A percentile compares a stretch with the other conserved stretches of the same genome.
These are phyloP conservation scores for Stegophylla sp. DNA, from an alignment of 2,888 invertebrate species.

Conservation along the genomic window DNA sequence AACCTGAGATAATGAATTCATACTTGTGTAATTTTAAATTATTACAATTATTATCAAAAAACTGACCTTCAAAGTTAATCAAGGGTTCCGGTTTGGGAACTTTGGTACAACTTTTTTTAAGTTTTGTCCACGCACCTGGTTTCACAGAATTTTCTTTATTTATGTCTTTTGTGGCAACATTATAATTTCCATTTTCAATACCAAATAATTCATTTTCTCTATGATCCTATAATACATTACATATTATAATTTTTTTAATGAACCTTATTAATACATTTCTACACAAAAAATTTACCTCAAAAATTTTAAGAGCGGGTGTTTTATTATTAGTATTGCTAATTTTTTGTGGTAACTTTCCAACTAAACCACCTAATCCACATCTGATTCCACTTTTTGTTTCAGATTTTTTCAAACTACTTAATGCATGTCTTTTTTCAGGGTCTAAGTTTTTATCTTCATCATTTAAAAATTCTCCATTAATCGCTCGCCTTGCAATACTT, in stretches of 20 bases:
- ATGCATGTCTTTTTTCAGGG: constrained; percentile 69
- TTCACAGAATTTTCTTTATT: constrained; percentile 76
- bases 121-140: constrained; percentile 73
- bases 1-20: too few species aligned
- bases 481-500: constrained; percentile 73
- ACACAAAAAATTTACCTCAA: constrained; percentile 24
- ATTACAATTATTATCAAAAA: constrained; percentile 6
- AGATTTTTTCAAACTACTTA: constrained; percentile 68
- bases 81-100: constrained; percentile 62
- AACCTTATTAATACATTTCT: not conserved
- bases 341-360: constrained; percentile 63
- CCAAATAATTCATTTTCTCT: constrained; percentile 32
- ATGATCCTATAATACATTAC: constrained; percentile 9
- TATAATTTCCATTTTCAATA: not conserved
- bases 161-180: constrained; percentile 60
- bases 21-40: too few species aligned
- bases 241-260: not conserved
- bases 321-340: constrained; percentile 5
- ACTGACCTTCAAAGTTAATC: constrained; percentile 67
- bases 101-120: constrained; percentile 60
- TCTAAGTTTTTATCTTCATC: constrained; percentile 70
- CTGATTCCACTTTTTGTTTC: constrained; percentile 66
- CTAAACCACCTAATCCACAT: constrained; percentile 66
- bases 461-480: constrained; percentile 63
- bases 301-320: not conserved